Conservation (phyloP, 2,113 vertebrate genomes). For the Macquaria australasica region DNA sequence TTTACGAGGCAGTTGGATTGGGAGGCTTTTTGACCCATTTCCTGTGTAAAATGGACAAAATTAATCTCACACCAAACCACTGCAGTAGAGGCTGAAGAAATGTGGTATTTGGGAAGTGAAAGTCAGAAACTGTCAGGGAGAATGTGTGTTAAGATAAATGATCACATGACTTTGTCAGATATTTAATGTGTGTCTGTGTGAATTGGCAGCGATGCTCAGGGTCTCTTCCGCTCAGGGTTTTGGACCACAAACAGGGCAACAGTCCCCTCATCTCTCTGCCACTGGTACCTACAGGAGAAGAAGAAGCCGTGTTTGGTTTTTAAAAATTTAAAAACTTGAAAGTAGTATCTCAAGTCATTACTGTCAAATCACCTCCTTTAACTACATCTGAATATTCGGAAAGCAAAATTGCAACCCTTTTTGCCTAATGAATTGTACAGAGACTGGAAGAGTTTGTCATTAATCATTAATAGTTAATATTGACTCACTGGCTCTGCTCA, state of each 20-base stretch:
- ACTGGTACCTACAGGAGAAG: conserved; percentile 85
- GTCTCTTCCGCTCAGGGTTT: conserved; percentile 90
- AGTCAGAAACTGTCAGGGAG: no score
- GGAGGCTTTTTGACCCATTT: not conserved
- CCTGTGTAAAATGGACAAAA: not conserved
- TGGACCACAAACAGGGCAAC: conserved; percentile 88
- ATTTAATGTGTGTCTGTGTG: not conserved
- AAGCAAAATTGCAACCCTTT: not conserved
- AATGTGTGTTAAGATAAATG: not conserved
- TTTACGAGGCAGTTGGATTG: not conserved
- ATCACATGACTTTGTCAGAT: not conserved
- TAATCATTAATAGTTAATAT: not conserved
- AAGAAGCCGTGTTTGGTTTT: not conserved
- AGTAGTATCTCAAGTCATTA: not conserved
- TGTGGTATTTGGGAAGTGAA: not conserved
- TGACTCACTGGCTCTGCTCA: conserved; percentile 86
- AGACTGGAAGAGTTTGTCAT: not conserved
- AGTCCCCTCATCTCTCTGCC: conserved; percentile 87
- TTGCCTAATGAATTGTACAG: not conserved
- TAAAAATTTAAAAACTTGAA: not conserved
- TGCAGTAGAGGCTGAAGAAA: not conserved
- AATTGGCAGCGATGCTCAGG: conserved; percentile 59
- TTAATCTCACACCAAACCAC: no score
- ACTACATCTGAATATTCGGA: not conserved
- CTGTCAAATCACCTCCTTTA: not conserved